phyloP scores from a whole-genome alignment of 2,797 vertebrate species.

The Pterois miles region DNA sequence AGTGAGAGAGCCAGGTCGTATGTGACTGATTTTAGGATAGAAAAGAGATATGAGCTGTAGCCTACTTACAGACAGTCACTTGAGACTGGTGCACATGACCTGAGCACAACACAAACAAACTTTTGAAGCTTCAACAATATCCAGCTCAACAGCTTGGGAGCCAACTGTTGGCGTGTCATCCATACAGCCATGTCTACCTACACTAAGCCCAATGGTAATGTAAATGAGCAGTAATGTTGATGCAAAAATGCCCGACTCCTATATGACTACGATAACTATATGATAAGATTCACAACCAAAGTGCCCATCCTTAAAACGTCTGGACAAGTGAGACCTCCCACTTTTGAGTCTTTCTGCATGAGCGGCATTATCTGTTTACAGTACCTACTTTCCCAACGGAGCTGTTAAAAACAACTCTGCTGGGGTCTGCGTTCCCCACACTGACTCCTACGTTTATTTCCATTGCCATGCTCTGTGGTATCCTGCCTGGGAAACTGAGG shows the following conservation, averaged over 20 bases:
- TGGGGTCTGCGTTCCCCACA: constrained; percentile 55
- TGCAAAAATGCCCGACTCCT: constrained; percentile 16
- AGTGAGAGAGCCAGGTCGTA: constrained; percentile 36
- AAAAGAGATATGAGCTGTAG: constrained; percentile 60
- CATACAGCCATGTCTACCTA: background rate
- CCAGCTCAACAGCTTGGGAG: constrained; percentile 18
- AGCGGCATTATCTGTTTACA: constrained; percentile 80
- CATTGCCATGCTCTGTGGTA: constrained; percentile 41
- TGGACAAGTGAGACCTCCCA: constrained; percentile 64
- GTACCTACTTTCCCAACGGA: constrained; percentile 71
- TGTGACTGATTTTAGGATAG: constrained; percentile 61
- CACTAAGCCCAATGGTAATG: constrained; percentile 18
- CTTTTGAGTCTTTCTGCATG: constrained; percentile 75
- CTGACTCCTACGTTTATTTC: constrained; percentile 57
- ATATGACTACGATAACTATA: too few relatives aligned
- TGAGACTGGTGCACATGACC: constrained; percentile 38
- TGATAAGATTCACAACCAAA: constrained; percentile 52
- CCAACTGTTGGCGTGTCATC: constrained; percentile 39
- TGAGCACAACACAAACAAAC: constrained; percentile 32
- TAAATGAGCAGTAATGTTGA: constrained; percentile 35
- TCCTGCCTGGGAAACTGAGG: constrained; percentile 71
- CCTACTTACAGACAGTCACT: constrained; percentile 25
- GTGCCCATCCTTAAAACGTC: constrained; percentile 55
- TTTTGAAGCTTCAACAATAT: constrained; percentile 24
- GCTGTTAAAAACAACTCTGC: constrained; percentile 69